phyloP scores from a whole-genome alignment of 1,140 invertebrate genomes.

The Oryctes rhinoceros region DNA sequence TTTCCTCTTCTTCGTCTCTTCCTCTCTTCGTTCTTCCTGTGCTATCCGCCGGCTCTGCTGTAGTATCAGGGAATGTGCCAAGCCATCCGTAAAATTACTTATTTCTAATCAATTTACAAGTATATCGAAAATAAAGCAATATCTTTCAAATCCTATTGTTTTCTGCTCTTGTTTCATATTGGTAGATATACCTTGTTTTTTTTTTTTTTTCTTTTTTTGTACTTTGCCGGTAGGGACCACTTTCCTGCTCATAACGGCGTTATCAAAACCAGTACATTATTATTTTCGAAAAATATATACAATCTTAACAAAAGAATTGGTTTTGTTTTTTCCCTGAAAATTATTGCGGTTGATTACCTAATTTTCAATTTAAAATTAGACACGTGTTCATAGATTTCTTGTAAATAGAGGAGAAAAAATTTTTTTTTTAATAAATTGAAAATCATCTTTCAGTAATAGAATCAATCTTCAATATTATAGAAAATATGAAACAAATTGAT shows the following conservation, averaged over 20 bases:
- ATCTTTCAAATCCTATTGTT: constrained; percentile 39
- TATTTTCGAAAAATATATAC: constrained; percentile 6
- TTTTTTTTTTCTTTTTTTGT: not conserved
- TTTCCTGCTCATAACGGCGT: not conserved
- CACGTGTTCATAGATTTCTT: not conserved
- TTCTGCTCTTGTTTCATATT: constrained; percentile 35
- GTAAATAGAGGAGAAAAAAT: not conserved
- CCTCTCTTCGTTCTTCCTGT: constrained; percentile 13
- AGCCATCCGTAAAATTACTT: constrained; percentile 49
- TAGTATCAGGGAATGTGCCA: constrained; percentile 34
- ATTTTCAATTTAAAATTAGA: constrained; percentile 1
- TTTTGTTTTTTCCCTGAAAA: not conserved
- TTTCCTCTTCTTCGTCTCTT: constrained; percentile 9
- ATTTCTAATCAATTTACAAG: constrained; percentile 49
- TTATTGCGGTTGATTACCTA: constrained; percentile 3
- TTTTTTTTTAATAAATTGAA: not conserved
- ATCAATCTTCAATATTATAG: not conserved
- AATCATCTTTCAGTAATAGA: not conserved
- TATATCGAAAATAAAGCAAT: constrained; percentile 41
- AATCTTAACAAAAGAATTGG: not conserved
- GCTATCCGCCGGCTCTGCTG: not conserved
- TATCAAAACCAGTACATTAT: not conserved
- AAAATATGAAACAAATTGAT: not conserved
- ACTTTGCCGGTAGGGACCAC: not conserved
- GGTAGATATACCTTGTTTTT: constrained; percentile 15